phyloP scores from a whole-genome alignment of 2,888 invertebrate species.

The Drosophila falleni region DNA sequence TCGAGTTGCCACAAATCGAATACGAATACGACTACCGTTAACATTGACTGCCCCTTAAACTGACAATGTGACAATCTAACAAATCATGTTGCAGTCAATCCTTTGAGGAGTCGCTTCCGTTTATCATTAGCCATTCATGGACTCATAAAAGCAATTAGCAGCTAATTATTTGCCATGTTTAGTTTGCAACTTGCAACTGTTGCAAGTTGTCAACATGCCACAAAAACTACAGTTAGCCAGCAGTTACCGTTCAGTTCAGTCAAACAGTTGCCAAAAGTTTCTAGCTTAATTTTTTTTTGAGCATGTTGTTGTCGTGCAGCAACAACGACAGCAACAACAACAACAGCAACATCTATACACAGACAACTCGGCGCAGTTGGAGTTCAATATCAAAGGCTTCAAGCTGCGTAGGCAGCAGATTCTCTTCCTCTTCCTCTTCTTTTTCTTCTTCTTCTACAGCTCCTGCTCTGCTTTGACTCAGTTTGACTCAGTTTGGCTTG shows the following conservation, averaged over 20 bases:
- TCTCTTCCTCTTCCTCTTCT: not conserved
- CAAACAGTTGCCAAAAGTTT: conserved; percentile 71
- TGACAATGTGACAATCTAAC: conserved; percentile 16
- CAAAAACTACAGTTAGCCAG: conserved; percentile 56
- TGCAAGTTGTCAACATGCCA: conserved; percentile 51
- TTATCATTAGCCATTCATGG: conserved; percentile 29
- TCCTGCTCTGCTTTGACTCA: conserved; percentile 19
- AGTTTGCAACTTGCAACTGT: not conserved
- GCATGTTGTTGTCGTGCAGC: conserved; percentile 38
- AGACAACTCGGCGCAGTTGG: conserved; percentile 43
- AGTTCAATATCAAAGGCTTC: conserved; percentile 52
- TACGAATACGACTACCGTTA: conserved; percentile 12
- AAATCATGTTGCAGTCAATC: conserved; percentile 22
- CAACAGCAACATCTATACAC: conserved; percentile 17
- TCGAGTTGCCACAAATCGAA: conserved; percentile 24
- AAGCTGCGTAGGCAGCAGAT: conserved; percentile 68
- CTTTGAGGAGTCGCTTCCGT: conserved; percentile 15
- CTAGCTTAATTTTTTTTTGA: conserved; percentile 61
- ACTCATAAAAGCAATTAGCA: conserved; percentile 65
- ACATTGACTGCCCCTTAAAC: conserved; percentile 17
- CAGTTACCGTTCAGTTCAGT: conserved; percentile 69
- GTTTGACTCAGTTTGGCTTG: conserved; percentile 29
- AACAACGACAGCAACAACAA: conserved; percentile 17
- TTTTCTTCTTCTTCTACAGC: not conserved
- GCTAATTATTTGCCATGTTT: conserved; percentile 69